Conservation (phyloP, 2,797 vertebrate species). For the Coccyzus lansbergi region DNA sequence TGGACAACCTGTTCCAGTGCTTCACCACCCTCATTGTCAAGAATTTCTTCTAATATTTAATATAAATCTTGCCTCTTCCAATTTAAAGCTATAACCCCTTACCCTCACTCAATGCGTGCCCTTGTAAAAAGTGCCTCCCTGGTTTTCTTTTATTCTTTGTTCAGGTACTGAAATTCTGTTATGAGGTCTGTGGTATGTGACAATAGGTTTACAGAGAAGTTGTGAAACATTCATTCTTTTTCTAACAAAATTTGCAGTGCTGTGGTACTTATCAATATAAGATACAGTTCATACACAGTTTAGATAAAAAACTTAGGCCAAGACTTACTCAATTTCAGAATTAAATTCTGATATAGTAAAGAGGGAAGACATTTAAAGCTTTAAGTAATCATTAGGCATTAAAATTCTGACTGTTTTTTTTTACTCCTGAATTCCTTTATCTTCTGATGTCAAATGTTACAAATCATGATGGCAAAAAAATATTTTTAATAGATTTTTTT, state of each 20-base stretch:
- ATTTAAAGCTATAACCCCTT: too few relatives aligned
- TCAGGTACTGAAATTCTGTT: too few relatives aligned
- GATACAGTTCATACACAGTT: not conserved
- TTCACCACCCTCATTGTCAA: too few relatives aligned
- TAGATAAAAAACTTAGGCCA: not conserved
- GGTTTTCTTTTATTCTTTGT: too few relatives aligned
- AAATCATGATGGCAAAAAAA: not conserved
- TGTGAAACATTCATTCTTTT: not conserved
- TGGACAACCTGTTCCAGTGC: too few relatives aligned
- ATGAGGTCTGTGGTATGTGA: fast-evolving
- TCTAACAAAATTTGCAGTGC: fast-evolving
- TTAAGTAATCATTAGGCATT: not conserved
- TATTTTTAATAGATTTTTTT: fast-evolving
- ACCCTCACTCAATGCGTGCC: too few relatives aligned
- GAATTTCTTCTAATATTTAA: too few relatives aligned
- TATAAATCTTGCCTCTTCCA: too few relatives aligned
- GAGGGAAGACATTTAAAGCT: not conserved
- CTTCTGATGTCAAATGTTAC: not conserved
- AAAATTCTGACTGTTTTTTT: not conserved
- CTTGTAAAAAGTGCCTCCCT: too few relatives aligned
- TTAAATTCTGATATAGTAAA: not conserved
- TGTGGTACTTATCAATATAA: not conserved
- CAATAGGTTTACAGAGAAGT: not conserved
- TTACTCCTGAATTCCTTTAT: not conserved
- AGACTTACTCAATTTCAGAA: not conserved